Evolutionary conservation across 2,113 vertebrate genomes (phyloP), one percentile per base, ranked within the genome.

Genomic region (Panurus biarmicus): DNA sequence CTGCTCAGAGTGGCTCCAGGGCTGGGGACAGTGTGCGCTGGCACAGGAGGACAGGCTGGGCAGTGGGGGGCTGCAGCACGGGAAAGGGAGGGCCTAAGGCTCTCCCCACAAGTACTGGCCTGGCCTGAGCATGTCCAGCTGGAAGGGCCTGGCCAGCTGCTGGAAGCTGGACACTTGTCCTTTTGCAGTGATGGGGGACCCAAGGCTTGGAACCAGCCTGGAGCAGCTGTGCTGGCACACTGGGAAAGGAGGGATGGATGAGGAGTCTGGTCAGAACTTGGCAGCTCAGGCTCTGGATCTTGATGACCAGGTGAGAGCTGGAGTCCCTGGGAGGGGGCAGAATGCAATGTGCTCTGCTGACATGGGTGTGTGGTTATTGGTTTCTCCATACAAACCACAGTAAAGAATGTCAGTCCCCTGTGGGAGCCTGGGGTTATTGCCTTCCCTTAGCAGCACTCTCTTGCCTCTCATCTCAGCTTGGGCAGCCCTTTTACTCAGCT

Each of bases 1-100:
- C 62, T 79, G 74, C 91, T 87, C 83, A 48, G 69, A 64, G 72
- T 29, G 48, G 45, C 84, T 73, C 42, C 2, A 4, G 73, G 73
- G 62, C 83, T 77, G 71, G 62, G 36, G 66, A 76, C 78, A 51
- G 66, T 2, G 45, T 10, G 9, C 25, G 5, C 58, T 54, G 62
- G 60, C n/a, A 19, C 0, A 1, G 12, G 35, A 15, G 51, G 22
- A 47, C 57, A 25, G 82, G 69, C 72, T 56, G 60, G 33, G 44
- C 38, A 16, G 24, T 0, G 1, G 2, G 17, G 31, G 23, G 9
- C 36, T n/a, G 3, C 25, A 14, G 67, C 31, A 38, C 0, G 8
- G 42, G 25, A 61, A 45, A 50, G 54, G 7, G 53, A 81, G 62
- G 21, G 56, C 26, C 9, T 33, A n/a, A 47, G 16, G n/a, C 16